Percentiles rank a stretch among this genome's conserved stretches.
Conservation (phyloP, 1,140 invertebrate species). For the Contarinia nasturtii region DNA sequence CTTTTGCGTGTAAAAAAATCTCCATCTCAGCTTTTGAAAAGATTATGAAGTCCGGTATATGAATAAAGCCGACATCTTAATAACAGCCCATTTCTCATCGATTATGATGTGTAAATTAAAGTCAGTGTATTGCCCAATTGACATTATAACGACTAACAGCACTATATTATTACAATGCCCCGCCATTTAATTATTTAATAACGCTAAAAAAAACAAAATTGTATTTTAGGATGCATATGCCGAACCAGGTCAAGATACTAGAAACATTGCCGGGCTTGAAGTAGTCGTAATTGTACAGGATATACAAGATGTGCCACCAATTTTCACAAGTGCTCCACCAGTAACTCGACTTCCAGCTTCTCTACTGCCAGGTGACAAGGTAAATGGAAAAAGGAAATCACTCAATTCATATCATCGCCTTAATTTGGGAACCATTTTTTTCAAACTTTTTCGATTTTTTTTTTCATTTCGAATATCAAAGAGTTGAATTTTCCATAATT, state of each 20-base stretch:
- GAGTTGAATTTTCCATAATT: background rate
- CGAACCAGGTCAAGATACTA: slow-evolving; percentile 53
- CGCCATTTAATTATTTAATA: too few relatives aligned
- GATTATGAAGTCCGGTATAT: too few relatives aligned
- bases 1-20: background rate
- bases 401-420: background rate
- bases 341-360: slow-evolving; percentile 47
- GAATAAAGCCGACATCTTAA: too few relatives aligned
- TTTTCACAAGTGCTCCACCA: slow-evolving; percentile 62
- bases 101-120: too few relatives aligned
- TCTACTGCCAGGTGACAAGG: slow-evolving; percentile 39
- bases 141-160: too few relatives aligned
- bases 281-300: slow-evolving; percentile 65
- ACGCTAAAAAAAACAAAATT: background rate
- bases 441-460: background rate
- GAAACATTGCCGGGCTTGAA: slow-evolving; percentile 65
- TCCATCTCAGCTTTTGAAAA: background rate
- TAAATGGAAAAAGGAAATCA: slow-evolving; percentile 14
- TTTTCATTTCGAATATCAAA: background rate
- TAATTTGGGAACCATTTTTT: background rate
- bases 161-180: too few relatives aligned
- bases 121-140: too few relatives aligned
- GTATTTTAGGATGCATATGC: slow-evolving; percentile 62
- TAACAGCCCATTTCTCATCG: too few relatives aligned
- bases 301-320: slow-evolving; percentile 68